phyloP scores from a whole-genome alignment of 2,113 vertebrate genomes.

The Pachycephala philippinensis region DNA sequence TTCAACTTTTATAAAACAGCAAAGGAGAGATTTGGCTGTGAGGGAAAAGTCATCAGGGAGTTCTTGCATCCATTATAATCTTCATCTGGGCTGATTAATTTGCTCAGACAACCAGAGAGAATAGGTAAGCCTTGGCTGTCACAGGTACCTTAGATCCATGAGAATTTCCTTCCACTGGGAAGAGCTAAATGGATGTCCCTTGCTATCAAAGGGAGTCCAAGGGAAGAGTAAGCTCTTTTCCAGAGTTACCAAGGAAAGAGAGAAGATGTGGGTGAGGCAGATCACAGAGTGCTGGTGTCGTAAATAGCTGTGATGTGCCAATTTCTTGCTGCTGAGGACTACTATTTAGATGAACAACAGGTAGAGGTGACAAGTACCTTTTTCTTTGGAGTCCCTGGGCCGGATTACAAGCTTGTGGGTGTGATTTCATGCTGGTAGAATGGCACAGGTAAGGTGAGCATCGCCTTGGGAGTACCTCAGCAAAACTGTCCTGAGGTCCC shows the following conservation, averaged over 20 bases:
- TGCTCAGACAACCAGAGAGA: background rate
- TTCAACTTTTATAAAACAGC: background rate
- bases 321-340: background rate
- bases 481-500: background rate
- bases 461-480: rapidly evolving
- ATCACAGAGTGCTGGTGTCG: background rate
- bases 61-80: background rate
- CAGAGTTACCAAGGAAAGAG: background rate
- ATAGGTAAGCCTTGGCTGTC: background rate
- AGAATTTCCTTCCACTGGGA: background rate
- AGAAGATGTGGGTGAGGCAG: background rate
- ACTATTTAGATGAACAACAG: background rate
- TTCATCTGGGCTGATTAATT: background rate
- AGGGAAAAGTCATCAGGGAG: background rate
- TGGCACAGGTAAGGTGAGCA: background rate
- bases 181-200: background rate
- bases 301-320: background rate
- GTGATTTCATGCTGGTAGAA: background rate
- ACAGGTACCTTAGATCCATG: background rate
- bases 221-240: background rate
- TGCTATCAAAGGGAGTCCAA: background rate
- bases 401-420: background rate
- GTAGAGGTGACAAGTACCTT: background rate
- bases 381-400: background rate
- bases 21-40: background rate